These are phyloP conservation scores for Triplophysa rosa DNA, from an alignment of 2,113 vertebrate genomes.

Conservation along the genomic window DNA sequence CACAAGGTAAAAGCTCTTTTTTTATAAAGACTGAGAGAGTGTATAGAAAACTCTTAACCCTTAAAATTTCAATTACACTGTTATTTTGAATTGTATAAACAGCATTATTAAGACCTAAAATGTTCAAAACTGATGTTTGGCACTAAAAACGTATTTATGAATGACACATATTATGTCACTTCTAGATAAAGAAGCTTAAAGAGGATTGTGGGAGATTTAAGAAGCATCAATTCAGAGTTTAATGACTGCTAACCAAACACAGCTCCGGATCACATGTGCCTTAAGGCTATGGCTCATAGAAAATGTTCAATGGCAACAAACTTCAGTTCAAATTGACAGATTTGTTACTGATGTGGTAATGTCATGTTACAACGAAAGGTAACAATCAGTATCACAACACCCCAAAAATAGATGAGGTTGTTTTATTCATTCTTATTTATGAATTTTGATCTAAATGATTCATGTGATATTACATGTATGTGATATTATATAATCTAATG, in stretches of 20 bases:
- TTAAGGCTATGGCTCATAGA: conserved; percentile 15
- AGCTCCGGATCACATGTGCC: conserved; percentile 43
- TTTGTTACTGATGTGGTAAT: background rate
- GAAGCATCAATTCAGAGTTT: conserved; percentile 17
- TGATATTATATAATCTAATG: background rate
- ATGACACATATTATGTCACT: background rate
- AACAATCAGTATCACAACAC: background rate
- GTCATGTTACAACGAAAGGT: background rate
- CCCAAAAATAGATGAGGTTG: background rate
- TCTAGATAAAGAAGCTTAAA: conserved; percentile 48
- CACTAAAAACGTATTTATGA: background rate
- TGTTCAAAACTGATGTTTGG: background rate
- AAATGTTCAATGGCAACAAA: background rate
- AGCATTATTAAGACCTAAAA: too few relatives aligned
- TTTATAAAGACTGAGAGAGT: background rate
- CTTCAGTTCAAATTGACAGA: background rate
- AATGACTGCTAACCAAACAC: background rate
- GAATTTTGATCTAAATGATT: too few relatives aligned
- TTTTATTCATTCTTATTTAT: background rate
- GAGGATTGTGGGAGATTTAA: conserved; percentile 1
- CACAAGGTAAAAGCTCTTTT: conserved; percentile 73
- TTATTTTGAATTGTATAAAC: background rate
- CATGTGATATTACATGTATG: background rate
- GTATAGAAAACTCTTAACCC: background rate
- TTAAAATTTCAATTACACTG: background rate